These are phyloP conservation scores for Cyanoliseus patagonus DNA, from an alignment of 2,113 vertebrate genomes.

Conservation along the genomic window DNA sequence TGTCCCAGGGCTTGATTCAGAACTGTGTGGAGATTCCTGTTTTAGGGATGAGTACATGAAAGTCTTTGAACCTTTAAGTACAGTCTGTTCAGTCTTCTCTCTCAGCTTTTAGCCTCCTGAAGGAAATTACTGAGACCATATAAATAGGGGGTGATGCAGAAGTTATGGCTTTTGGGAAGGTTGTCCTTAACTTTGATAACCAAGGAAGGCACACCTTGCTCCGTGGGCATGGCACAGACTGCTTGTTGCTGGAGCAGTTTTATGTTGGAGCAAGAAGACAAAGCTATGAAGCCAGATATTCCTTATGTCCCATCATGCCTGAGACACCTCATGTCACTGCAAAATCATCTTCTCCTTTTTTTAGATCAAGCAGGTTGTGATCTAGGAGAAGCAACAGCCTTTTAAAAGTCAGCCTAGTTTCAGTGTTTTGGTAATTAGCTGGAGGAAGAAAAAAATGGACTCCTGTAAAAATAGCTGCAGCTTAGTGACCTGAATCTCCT, in stretches of 20 bases:
- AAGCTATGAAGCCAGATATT: background rate
- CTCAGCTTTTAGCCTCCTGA: background rate
- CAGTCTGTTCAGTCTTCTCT: background rate
- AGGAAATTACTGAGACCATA: background rate
- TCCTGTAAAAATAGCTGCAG: constrained; percentile 43
- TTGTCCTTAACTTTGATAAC: background rate
- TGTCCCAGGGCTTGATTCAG: background rate
- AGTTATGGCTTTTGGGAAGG: background rate
- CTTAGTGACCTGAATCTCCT: constrained; percentile 44
- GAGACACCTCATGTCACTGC: background rate
- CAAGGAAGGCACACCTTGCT: background rate
- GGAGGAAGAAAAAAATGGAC: background rate
- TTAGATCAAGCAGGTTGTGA: background rate
- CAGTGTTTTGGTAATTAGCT: constrained; percentile 37
- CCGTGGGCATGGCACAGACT: background rate
- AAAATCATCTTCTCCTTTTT: background rate
- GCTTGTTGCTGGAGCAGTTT: background rate
- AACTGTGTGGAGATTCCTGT: background rate
- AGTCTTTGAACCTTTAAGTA: background rate
- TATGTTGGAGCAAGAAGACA: background rate
- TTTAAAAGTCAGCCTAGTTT: constrained; percentile 32
- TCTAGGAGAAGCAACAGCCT: background rate
- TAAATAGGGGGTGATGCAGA: background rate
- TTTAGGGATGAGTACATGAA: background rate
- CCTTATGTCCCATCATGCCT: background rate